These are phyloP conservation scores for Sterna hirundo DNA, from an alignment of 2,113 vertebrate genomes.

Conservation along the genomic window DNA sequence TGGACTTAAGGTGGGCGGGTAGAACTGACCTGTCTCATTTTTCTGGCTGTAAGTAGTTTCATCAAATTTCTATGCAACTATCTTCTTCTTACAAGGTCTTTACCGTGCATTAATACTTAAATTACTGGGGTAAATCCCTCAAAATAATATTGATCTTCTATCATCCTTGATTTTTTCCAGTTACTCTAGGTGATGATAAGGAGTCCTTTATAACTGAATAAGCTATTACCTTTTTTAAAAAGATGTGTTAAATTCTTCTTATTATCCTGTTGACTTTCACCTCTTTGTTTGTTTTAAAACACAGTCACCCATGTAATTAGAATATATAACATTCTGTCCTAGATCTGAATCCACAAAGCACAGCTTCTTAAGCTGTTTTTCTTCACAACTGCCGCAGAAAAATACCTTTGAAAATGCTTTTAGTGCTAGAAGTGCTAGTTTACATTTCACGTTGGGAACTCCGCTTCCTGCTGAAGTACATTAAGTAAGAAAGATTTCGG, in stretches of 20 bases:
- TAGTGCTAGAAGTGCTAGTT: neutral
- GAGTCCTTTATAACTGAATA: neutral
- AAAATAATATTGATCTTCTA: neutral
- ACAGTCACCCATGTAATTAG: neutral
- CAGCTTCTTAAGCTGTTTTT: neutral
- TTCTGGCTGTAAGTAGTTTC: neutral
- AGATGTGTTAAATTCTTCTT: neutral
- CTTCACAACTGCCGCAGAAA: neutral
- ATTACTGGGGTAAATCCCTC: neutral
- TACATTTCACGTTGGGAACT: neutral
- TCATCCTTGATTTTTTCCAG: neutral
- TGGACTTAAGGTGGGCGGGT: neutral
- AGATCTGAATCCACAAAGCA: neutral
- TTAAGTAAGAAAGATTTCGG: neutral
- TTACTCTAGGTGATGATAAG: neutral
- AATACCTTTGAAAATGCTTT: neutral
- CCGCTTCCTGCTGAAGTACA: neutral
- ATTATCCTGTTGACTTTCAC: neutral
- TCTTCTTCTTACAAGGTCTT: neutral
- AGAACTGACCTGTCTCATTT: accelerated
- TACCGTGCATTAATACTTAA: neutral
- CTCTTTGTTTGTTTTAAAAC: neutral
- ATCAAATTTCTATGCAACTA: neutral
- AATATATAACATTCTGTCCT: neutral
- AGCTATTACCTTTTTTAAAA: neutral